Evolutionary conservation across 92 coral and sea anemone genomes (phyloP), one percentile per base, ranked within the genome.

Genomic region (Porites rus): DNA sequence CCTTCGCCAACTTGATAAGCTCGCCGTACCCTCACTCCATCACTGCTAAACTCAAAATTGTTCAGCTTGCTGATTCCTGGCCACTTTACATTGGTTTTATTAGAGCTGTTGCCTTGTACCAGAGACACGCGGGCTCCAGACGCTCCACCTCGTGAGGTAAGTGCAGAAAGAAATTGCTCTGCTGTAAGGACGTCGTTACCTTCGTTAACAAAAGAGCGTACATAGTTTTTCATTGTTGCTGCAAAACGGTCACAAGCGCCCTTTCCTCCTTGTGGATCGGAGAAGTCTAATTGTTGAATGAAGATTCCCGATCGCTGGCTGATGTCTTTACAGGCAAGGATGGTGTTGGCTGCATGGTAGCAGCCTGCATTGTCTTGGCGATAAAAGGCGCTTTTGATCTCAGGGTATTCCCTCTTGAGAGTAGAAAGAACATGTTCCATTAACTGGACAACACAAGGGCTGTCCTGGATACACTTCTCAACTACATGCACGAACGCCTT

Each of bases 251-350:
- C 90, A 28, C 90, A 87, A 17, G 83, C 79, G 1, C 84, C 88
- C 65, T 87, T 91, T 17, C 93, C 91, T 28, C 88, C 90, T 59
- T 91, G 91, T 28, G 93, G 93, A 56, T 91, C 93, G 2, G 85
- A 86, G 77, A 91, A 86, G 75, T 86, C 93, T 43, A 81, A 22
- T 1, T 84, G 74, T 21, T 80, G 50, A 51, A 86, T 70, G 19
- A 28, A n/a, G 51, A 91, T 69, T 8, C 94, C 88, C 77, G 91
- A 65, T 31, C 72, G 68, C 62, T 77, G 21, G 52, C 84, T 63
- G 46, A 91, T 87, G 22, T 65, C 83, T 52, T 79, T 56, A 22
- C 73, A 69, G 46, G 89, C 76, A 67, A 75, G 81, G 25, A 90
- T 80, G 18, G 90, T 85, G 75, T 77, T 46, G 24, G 86, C 90